Conservation (phyloP, 2,797 vertebrate genomes). For the Eulemur albifrons region DNA sequence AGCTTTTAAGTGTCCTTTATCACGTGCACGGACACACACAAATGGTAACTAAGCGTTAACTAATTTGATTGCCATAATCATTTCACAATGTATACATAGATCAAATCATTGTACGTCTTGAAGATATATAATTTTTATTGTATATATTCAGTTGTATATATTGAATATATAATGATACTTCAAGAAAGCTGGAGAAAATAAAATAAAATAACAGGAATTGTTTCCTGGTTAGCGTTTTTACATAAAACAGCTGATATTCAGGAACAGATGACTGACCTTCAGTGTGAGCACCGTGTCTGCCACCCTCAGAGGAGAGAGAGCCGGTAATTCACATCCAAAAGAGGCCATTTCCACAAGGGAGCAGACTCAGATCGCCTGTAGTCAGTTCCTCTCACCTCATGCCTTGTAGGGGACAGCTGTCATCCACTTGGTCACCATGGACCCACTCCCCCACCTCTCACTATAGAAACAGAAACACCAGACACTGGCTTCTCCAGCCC, state of each 20-base stretch:
- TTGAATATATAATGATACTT: not conserved
- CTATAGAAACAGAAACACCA: not conserved
- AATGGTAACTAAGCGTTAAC: not conserved
- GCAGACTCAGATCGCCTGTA: not conserved
- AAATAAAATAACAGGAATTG: not conserved
- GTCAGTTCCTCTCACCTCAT: not conserved
- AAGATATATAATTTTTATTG: not conserved
- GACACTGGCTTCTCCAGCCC: not conserved
- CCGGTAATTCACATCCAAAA: not conserved
- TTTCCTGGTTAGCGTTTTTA: not conserved
- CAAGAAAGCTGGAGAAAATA: not conserved
- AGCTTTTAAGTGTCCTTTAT: not conserved
- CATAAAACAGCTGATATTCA: not conserved
- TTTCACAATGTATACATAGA: not conserved
- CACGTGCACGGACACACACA: not conserved
- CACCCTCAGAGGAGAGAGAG: not conserved
- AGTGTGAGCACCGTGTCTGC: not conserved
- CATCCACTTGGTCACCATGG: not conserved
- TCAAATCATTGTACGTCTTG: not conserved
- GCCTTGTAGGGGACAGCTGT: not conserved
- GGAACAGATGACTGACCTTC: not conserved
- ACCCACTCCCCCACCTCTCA: not conserved
- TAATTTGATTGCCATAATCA: not conserved
- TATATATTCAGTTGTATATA: not conserved
- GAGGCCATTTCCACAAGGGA: not conserved